Base-by-base conservation (phyloP, 2,113 vertebrate species). In the Leptodactylus fuscus region DNA sequence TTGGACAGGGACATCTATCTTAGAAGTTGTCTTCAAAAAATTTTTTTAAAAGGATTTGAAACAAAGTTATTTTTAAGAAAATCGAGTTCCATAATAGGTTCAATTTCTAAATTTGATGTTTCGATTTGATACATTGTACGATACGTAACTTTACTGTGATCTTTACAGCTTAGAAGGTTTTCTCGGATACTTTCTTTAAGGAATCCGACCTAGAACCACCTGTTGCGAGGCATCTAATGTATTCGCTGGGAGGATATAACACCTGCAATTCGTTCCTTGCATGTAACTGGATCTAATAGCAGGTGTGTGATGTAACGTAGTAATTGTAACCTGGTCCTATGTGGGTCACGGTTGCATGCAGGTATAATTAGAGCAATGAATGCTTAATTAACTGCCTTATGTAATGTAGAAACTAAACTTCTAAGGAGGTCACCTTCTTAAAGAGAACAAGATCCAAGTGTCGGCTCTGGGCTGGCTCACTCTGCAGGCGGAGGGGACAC, bases 231-330 rank as follows among this genome's bases (percentile, higher is more conserved):
- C 20, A 38, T 24, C 11, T 76, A 29, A 11, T 32, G 15, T 16
- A 38, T 51, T 34, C 2, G 34, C 36, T 51, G 46, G 44, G 20
- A 53, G 44, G 46, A 71, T 34, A 51, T 55, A 73, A 49, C 62
- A 71, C 62, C 81, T 82, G 67, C 27, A 73, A 55, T 34, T 38
- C 22, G 18, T 49, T 71, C 38, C 53, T 53, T 36, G 60, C 38
- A 69, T 48, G 80, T 81, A 69, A 69, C 48, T 36, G 38, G 32
- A 82, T 36, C 67, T 82, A 51, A 69, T 71, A 71, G 49, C 62
- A 82, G 81, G 81, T 82, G 81, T 70, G 62, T 73, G 48, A 70
- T 82, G 78, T 62, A 62, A 82, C 32, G 55, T 41, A 55, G 81
- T 41, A 82, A 53, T 49, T 82, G 81, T 55, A 82, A 62, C 70